These are phyloP conservation scores for Prionchulus punctatus DNA, from an alignment of 2,888 invertebrate genomes.

Conservation along the genomic window DNA sequence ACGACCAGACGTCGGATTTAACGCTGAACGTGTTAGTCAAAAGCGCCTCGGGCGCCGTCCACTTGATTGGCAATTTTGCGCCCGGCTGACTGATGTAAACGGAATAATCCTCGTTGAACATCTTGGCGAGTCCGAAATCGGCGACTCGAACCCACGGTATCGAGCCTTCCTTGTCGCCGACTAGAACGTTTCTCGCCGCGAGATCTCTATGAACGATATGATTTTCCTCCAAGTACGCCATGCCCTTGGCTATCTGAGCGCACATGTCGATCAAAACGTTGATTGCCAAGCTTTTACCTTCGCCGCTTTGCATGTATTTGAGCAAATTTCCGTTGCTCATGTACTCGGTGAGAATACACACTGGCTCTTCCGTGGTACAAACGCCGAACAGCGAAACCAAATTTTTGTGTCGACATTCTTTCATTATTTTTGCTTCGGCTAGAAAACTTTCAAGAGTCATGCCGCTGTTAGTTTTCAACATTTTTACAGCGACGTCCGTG, in stretches of 20 bases:
- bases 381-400: conserved; percentile 34
- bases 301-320: neutral
- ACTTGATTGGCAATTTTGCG: too few species aligned
- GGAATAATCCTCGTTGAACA: neutral
- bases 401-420: conserved; percentile 34
- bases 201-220: neutral
- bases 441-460: conserved; percentile 21
- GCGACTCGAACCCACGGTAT: neutral
- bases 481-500: conserved; percentile 39
- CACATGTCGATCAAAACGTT: neutral
- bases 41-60: too few species aligned
- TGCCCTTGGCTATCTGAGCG: conserved; percentile 4
- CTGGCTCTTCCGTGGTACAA: neutral
- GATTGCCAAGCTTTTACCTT: neutral
- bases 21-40: too few species aligned
- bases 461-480: conserved; percentile 33
- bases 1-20: too few species aligned
- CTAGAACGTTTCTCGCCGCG: neutral
- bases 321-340: neutral
- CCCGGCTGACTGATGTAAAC: neutral
- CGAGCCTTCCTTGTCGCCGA: neutral
- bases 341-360: neutral
- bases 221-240: neutral
- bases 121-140: neutral
- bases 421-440: conserved; percentile 37